Base-by-base conservation (phyloP, 2,797 vertebrate genomes). In the Xenops minutus region DNA sequence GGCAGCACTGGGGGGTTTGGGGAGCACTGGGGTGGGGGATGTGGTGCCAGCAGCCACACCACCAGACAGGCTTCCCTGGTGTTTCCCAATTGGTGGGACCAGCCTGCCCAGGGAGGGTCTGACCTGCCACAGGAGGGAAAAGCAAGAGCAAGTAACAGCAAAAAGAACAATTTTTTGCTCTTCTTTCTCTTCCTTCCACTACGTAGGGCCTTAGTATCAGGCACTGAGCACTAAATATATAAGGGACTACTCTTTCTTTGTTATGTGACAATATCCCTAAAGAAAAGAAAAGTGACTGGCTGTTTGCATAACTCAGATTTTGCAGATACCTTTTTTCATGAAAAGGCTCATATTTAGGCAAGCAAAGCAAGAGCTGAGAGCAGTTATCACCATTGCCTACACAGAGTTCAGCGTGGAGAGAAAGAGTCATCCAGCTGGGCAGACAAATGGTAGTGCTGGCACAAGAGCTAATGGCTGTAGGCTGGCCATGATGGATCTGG, bases 391-490 rank as follows among this genome's bases (percentile, higher is more conserved):
- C 13, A 2, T 36, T 79, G 72, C 24, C 63, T 22, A 10, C 29
- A 36, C 32, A 30, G 27, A 43, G 12, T 1, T 39, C 76, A 56
- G n/a, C 0, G 1, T 3, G 41, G 43, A 16, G 3, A 63, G 46
- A 21, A 41, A 11, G 21, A 72, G 27, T 15, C 44, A 56, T 10
- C 7, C 59, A 54, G 58, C 0, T 6, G 30, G 56, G 9, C 64
- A 86, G 22, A 26, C 0, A 0, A 34, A 30, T 1, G 0, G 44
- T 8, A 71, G 61, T 0, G 3, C 78, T 23, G 46, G 64, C 41
- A 41, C 30, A 15, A 37, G 41, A 54, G 22, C 23, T 56, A 56
- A 24, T 21, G 48, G 34, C 2, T 74, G 14, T 29, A 63, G 37
- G 21, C 54, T 77, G 41, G 12, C 29, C 44, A 0, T 4, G 14